Percentiles rank a stretch among this genome's conserved stretches.
Conservation (phyloP, 1,140 invertebrate species). For the Cotesia glomerata region DNA sequence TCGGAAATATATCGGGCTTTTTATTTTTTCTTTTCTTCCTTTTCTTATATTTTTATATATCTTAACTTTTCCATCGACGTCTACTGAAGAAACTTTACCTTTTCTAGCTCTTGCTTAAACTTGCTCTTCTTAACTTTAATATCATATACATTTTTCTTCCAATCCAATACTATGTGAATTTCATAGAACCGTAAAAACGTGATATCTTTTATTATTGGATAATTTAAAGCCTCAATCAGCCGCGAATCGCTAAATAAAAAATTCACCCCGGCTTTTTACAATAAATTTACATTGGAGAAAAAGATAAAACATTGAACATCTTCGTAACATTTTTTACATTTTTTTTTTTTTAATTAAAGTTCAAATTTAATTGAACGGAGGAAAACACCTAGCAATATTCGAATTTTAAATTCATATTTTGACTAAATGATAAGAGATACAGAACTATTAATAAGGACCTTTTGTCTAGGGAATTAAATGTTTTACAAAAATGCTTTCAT, state of each 20-base stretch:
- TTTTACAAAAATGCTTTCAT: no score
- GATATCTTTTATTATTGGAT: neutral
- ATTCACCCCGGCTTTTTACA: neutral
- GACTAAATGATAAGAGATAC: no score
- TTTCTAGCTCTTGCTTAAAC: no score
- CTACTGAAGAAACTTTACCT: no score
- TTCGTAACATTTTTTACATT: no score
- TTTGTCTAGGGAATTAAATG: no score
- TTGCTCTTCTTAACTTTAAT: neutral
- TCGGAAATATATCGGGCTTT: neutral
- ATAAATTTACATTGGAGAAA: neutral
- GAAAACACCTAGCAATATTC: no score
- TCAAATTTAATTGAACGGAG: neutral
- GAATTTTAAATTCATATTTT: no score
- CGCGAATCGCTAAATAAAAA: neutral
- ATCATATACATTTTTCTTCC: slow-evolving; percentile 4
- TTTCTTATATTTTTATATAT: no score
- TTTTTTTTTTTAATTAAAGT: neutral
- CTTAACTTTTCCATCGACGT: no score
- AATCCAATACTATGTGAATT: slow-evolving; percentile 5
- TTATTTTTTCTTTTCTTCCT: neutral
- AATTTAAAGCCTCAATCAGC: slow-evolving; percentile 2
- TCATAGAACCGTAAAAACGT: slow-evolving; percentile 2
- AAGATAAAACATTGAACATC: neutral
- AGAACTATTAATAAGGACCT: no score